Conservation (phyloP, 2,113 vertebrate species). For the Melanostigma gelatinosum region DNA sequence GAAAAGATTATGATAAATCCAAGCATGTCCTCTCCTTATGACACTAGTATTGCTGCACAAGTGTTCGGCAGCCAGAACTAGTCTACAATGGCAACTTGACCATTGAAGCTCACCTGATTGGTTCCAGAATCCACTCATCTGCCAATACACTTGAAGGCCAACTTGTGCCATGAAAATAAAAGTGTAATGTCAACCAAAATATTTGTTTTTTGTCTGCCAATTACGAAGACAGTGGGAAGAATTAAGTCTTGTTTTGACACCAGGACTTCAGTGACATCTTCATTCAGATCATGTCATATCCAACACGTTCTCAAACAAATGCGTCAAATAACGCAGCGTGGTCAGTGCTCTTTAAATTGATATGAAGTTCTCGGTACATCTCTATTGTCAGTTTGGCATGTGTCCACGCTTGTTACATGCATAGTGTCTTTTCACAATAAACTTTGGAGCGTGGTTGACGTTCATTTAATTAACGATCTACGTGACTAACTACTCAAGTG, state of each 20-base stretch:
- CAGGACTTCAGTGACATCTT: background rate
- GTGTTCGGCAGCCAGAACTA: background rate
- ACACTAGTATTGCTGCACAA: background rate
- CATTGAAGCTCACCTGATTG: background rate
- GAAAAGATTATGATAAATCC: slow-evolving; percentile 25
- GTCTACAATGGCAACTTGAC: background rate
- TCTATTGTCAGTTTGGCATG: background rate
- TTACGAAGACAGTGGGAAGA: background rate
- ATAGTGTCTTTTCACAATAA: background rate
- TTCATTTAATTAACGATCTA: background rate
- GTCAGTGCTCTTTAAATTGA: background rate
- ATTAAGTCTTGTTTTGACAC: background rate
- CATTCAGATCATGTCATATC: background rate
- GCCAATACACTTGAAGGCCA: background rate
- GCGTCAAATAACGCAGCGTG: background rate
- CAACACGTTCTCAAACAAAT: background rate
- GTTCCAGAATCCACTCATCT: background rate
- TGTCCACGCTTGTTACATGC: background rate
- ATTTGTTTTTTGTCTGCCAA: background rate
- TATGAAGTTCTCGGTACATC: background rate
- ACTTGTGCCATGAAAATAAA: background rate
- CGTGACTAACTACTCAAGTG: background rate
- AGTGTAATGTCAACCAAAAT: background rate
- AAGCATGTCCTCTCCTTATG: slow-evolving; percentile 19
- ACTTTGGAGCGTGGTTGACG: background rate